Evolutionary conservation across 2,113 vertebrate genomes (phyloP).

Genomic region (Perca flavescens): DNA sequence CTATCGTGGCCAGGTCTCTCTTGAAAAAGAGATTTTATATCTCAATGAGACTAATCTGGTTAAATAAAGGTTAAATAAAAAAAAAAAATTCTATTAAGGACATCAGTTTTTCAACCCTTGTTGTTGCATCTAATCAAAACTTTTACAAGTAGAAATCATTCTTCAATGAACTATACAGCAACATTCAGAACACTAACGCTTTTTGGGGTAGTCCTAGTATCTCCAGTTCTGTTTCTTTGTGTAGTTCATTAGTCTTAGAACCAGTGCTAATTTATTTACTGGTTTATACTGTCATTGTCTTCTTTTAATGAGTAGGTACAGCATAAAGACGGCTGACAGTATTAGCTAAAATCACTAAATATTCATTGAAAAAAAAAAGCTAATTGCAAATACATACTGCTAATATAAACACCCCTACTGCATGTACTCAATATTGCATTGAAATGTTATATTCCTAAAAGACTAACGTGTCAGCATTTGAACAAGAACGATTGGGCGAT

Average conservation of each 20-base stretch:
- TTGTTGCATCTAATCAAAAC: not conserved
- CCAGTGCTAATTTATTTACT: slow-evolving; percentile 2
- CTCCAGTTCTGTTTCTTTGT: slow-evolving; percentile 4
- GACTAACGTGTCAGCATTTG: slow-evolving; percentile 17
- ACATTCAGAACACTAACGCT: not conserved
- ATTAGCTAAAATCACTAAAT: not conserved
- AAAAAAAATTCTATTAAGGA: not conserved
- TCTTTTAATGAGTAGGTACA: slow-evolving; percentile 1
- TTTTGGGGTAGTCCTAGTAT: not conserved
- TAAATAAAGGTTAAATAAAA: too few species aligned
- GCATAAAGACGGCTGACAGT: slow-evolving; percentile 7
- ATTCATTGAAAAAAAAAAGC: not conserved
- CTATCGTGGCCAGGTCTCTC: too few species aligned
- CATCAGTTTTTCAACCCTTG: not conserved
- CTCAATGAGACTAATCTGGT: too few species aligned
- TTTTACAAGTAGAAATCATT: not conserved
- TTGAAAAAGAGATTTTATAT: too few species aligned
- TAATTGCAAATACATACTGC: not conserved
- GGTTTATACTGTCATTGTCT: slow-evolving; percentile 8
- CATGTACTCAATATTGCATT: not conserved
- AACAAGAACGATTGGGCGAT: not conserved
- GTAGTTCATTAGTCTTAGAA: slow-evolving; percentile 8
- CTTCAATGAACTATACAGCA: not conserved
- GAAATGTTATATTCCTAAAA: slow-evolving; percentile 1
- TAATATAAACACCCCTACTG: not conserved